Conservation (phyloP, 2,888 invertebrate species). For the Norana najaformis region DNA sequence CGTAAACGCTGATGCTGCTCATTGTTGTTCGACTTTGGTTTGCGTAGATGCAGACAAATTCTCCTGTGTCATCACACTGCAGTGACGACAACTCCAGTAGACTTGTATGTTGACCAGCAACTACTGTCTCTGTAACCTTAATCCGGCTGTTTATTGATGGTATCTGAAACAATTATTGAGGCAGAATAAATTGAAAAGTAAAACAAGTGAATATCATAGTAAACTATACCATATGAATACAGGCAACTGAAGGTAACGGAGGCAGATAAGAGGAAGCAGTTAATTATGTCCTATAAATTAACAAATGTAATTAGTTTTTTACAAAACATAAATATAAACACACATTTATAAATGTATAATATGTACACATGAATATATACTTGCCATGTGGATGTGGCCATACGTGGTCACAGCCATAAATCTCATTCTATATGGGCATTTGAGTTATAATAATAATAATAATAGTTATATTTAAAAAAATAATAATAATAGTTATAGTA, state of each 20-base stretch:
- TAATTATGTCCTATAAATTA: background rate
- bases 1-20: background rate
- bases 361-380: too few relatives aligned
- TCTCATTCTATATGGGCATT: too few relatives aligned
- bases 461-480: too few relatives aligned
- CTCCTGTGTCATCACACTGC: slow-evolving; percentile 5
- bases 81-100: background rate
- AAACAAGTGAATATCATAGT: background rate
- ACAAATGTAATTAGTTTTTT: background rate
- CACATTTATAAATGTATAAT: too few relatives aligned
- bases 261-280: background rate
- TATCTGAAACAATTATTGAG: background rate
- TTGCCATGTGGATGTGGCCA: too few relatives aligned
- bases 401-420: too few relatives aligned
- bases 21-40: background rate
- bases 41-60: slow-evolving; percentile 22
- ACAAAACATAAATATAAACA: background rate
- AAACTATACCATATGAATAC: background rate
- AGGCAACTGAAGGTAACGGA: background rate
- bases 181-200: background rate
- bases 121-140: background rate
- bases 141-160: background rate
- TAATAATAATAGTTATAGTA: too few relatives aligned
- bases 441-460: too few relatives aligned
- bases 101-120: background rate